Evolutionary conservation across 53 echinoderm and acorn worm species (phyloP), one percentile per base, ranked within the genome.

Genomic region (Echinometra lucunter): DNA sequence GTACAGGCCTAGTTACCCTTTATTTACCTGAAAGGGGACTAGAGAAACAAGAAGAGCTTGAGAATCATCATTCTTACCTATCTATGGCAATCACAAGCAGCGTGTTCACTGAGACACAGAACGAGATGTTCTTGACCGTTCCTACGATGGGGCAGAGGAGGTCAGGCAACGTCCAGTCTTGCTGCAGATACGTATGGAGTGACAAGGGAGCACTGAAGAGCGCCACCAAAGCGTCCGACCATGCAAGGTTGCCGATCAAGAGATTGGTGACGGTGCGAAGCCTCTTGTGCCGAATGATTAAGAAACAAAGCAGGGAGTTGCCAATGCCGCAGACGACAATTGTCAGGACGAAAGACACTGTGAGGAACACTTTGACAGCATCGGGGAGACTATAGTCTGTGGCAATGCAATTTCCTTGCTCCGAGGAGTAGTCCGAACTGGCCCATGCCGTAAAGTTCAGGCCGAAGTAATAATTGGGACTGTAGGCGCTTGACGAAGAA

Each of bases 71-170:
- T 3, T 70, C 97, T 96, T 97, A 97, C 97, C 97, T 97, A 96
- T 97, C 97, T 2, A 97, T 81, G 3, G 98, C 97, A 27, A 99
- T 99, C 88, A 97, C 99, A 23, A 99, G 85, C 2, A 99, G 92
- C 0, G 99, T 99, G 92, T 99, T 99, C 91, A 99, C 98, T 4
- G 99, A 99, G 18, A 98, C 99, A 66, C 95, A 99, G 27, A 99
- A 89, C 13, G 99, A 99, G 17, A 98, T 96, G 38, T 97, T 89
- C 87, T 98, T 95, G 49, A 99, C 81, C 11, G 97, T 97, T 9
- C 96, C 98, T 9, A 98, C 97, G 35, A 98, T 63, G 25, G 93
- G 93, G 93, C 99, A 99, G 88, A 98, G 92, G 30, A 91, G 19
- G 19, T 53, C 60, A 0, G 98, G 98, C 28, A 98, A 94, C 66